Evolutionary conservation across 2,888 invertebrate genomes (phyloP), one percentile per base, ranked within the genome.

Genomic region (Nematopogon swammerdamellus): DNA sequence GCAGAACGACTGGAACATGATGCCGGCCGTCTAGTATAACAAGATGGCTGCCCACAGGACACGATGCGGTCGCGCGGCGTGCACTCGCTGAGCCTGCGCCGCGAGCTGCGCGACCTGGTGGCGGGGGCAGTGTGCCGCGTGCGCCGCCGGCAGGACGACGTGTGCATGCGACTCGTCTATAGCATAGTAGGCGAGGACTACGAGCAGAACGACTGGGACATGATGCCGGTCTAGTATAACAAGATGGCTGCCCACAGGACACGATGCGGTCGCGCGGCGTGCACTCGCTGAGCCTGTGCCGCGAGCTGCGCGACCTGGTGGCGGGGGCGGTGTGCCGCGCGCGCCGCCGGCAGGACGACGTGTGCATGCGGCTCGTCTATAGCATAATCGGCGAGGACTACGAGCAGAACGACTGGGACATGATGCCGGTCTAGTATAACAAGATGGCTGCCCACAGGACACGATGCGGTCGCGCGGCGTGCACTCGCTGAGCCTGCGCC

Each of bases 111-210:
- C n/a, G 64, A 68, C 1, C 55, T 59, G 17, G 8, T 75, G 3
- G 54, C 67, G 0, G n/a, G n/a, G n/a, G 65, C 53, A 36, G 18
- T 74, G 2, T 79, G 77, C 58, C 61, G 59, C n/a, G 56, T 60
- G 16, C 59, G 55, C 16, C 54, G 59, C 2, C 64, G 65, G 0
- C 53, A 62, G 8, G 56, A 59, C 3, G 73, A 77, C 52, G 47
- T 77, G 42, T 80, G 80, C 58, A 63, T 64, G 50, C 59, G 62
- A 18, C 0, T 72, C 0, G 19, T 68, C 0, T 71, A 63, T 56
- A 54, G 63, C 1, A 2, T 75, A 2, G 65, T 75, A 2, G 80
- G 80, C 0, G 74, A 77, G 47, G 77, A 80, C 52, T 67, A 67
- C 19, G 75, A 73, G 17, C 76, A 77, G 54, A 64, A 63, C 19